Evolutionary conservation across 92 coral and sea anemone species (phyloP).

Genomic region (Epizoanthus ramosus): DNA sequence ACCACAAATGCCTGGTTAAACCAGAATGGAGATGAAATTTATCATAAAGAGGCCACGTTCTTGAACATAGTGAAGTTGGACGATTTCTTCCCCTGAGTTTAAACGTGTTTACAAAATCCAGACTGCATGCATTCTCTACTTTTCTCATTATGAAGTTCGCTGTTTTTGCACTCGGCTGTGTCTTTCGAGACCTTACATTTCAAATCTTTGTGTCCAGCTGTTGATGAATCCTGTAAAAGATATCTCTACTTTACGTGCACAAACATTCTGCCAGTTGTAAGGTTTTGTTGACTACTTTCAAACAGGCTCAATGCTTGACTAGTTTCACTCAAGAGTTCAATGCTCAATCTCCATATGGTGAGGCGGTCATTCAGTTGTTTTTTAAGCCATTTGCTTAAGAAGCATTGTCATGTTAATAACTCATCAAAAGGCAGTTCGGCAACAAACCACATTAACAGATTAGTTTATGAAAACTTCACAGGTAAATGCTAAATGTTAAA

Average conservation of each 20-base stretch:
- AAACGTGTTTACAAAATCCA: not conserved
- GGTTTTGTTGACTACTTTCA: not conserved
- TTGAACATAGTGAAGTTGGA: not conserved
- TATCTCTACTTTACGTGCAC: not conserved
- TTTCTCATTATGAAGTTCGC: not conserved
- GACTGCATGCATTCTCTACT: not conserved
- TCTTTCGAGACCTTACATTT: not conserved
- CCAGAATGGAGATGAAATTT: not conserved
- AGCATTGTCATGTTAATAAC: slow-evolving; percentile 34
- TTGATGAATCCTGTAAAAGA: too few species aligned
- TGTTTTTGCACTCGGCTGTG: not conserved
- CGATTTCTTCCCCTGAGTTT: not conserved
- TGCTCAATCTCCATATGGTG: slow-evolving; percentile 5
- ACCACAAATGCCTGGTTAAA: not conserved
- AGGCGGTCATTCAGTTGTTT: not conserved
- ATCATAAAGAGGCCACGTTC: not conserved
- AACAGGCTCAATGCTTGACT: not conserved
- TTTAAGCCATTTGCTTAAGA: not conserved
- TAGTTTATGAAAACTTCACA: too few species aligned
- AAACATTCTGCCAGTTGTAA: not conserved
- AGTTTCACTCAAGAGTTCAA: not conserved
- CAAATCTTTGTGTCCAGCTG: not conserved
- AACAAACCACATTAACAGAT: not conserved
- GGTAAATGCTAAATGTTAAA: too few species aligned
- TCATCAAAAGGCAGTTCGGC: not conserved